These are phyloP conservation scores for Octomys mimax DNA, from an alignment of 2,797 vertebrate genomes.

Conservation along the genomic window DNA sequence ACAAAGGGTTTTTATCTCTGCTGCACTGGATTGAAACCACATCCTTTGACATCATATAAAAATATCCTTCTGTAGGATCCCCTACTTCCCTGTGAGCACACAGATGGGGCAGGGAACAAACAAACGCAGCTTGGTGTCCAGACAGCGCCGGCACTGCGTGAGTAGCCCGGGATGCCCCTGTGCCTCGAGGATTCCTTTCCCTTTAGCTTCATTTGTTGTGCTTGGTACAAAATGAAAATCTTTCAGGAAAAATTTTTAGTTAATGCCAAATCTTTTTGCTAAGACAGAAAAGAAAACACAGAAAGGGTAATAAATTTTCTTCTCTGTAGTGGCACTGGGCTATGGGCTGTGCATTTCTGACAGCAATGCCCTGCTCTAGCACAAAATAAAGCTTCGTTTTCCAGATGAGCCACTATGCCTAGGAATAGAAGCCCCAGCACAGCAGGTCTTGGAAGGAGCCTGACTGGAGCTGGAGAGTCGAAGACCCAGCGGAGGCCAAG, in stretches of 20 bases:
- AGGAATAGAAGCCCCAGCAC: not conserved
- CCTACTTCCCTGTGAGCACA: not conserved
- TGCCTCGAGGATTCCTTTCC: not conserved
- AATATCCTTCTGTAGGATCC: not conserved
- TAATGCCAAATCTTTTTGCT: not conserved
- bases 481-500: not conserved
- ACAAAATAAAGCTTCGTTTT: not conserved
- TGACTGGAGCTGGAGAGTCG: not conserved
- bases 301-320: not conserved
- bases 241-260: slow-evolving; percentile 20
- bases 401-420: not conserved
- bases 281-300: not conserved
- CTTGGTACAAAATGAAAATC: slow-evolving; percentile 21
- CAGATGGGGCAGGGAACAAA: not conserved
- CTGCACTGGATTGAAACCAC: not conserved
- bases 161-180: not conserved
- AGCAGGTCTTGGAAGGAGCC: not conserved
- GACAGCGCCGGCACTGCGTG: not conserved
- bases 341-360: not conserved
- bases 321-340: not conserved
- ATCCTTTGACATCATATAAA: not conserved
- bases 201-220: not conserved
- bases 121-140: not conserved
- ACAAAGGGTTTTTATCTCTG: slow-evolving; percentile 14
- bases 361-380: not conserved